Percentiles rank a stretch among this genome's conserved stretches.
phyloP scores from a whole-genome alignment of 1,140 invertebrate genomes.

The Drusus annulatus region DNA sequence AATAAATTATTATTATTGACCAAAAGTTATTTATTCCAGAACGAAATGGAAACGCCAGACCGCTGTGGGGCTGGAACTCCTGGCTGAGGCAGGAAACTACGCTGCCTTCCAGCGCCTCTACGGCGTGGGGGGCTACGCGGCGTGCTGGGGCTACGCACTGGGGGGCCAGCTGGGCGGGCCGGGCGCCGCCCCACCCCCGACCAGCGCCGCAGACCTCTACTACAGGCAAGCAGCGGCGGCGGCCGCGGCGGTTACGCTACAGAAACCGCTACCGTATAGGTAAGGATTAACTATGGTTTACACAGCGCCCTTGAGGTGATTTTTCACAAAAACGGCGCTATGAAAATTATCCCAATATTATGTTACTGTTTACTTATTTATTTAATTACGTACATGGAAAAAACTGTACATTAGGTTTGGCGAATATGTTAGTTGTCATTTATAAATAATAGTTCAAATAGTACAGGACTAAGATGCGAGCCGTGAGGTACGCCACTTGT shows the following conservation, averaged over 20 bases:
- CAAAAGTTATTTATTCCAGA: conserved; percentile 84
- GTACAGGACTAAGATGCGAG: no score
- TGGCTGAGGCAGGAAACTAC: conserved; percentile 97
- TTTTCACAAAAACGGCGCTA: no score
- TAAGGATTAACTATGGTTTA: conserved; percentile 57
- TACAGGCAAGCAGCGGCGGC: conserved; percentile 83
- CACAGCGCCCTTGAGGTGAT: no score
- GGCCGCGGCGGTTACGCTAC: conserved; percentile 82
- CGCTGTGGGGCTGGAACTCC: conserved; percentile 94
- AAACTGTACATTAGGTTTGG: no score
- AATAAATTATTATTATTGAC: no score
- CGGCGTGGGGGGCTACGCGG: conserved; percentile 81
- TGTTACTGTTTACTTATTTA: not conserved
- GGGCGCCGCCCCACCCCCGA: conserved; percentile 74
- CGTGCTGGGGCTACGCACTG: conserved; percentile 68
- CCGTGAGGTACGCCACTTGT: no score
- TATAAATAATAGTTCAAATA: no score
- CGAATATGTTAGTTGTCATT: no score
- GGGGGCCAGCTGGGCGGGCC: conserved; percentile 69
- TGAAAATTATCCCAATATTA: no score
- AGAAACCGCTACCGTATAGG: conserved; percentile 90
- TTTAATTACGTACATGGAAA: no score
- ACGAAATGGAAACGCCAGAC: conserved; percentile 99
- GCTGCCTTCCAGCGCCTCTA: conserved; percentile 96
- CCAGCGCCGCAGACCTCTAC: conserved; percentile 82